Conservation (phyloP, 2,797 vertebrate genomes). For the Premnoplex brunnescens region DNA sequence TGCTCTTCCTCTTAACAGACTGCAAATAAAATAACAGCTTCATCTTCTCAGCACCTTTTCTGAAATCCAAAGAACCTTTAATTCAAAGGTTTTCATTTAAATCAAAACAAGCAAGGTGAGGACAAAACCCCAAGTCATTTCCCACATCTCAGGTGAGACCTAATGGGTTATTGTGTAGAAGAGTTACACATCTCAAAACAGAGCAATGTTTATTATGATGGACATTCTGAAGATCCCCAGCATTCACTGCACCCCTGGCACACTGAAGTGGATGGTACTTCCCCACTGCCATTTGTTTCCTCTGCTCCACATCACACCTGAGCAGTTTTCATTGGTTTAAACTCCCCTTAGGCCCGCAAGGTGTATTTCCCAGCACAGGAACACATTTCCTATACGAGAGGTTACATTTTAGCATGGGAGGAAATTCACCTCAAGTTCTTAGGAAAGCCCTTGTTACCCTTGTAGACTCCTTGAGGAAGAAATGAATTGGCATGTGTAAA, state of each 20-base stretch:
- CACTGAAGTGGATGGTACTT: neutral
- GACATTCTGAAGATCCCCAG: neutral
- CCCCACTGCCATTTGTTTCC: neutral
- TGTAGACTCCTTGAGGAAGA: neutral
- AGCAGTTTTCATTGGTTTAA: neutral
- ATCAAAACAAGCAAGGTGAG: neutral
- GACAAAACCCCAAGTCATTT: neutral
- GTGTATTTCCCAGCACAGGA: neutral
- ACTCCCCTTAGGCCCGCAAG: neutral
- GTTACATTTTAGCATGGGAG: neutral
- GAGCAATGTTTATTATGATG: accelerated
- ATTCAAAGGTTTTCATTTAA: too few species aligned
- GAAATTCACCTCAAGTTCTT: neutral
- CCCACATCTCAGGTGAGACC: neutral
- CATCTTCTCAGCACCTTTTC: neutral
- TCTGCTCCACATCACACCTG: neutral
- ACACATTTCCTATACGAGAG: neutral
- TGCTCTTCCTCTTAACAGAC: neutral
- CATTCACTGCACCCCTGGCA: neutral
- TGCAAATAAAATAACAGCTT: neutral
- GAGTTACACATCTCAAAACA: neutral
- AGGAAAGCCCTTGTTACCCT: neutral
- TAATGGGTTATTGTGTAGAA: accelerated
- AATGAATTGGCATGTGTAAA: neutral
- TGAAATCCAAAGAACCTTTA: neutral